These are phyloP conservation scores for Eupithecia abbreviata DNA, from an alignment of 2,888 invertebrate species.

Conservation along the genomic window DNA sequence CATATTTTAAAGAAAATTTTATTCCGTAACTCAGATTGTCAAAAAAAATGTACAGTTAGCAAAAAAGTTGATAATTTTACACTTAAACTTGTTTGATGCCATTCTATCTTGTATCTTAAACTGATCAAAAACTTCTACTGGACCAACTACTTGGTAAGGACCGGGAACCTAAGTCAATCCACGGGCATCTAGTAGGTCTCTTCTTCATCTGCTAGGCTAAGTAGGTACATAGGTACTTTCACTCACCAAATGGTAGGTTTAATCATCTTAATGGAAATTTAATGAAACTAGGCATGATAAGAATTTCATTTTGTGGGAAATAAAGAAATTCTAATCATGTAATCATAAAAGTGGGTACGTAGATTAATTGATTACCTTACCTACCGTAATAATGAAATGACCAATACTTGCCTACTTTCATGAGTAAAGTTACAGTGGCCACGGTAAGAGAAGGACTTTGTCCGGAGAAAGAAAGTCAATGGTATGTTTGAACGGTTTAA, in stretches of 20 bases:
- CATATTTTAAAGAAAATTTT: no score
- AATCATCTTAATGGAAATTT: conserved; percentile 9
- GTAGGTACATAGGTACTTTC: not conserved
- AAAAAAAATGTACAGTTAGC: no score
- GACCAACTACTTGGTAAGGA: not conserved
- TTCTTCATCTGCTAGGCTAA: not conserved
- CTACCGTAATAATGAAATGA: conserved; percentile 11
- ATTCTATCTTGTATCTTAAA: no score
- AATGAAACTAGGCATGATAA: conserved; percentile 7
- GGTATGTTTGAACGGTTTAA: not conserved
- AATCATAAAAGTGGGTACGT: conserved; percentile 22
- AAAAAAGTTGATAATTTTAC: no score
- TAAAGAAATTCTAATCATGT: conserved; percentile 9
- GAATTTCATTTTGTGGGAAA: conserved; percentile 10
- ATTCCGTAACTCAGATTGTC: no score
- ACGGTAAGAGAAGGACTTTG: not conserved
- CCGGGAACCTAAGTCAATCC: not conserved
- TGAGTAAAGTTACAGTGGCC: not conserved
- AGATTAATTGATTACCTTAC: conserved; percentile 8
- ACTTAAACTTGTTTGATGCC: no score
- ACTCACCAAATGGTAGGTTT: not conserved
- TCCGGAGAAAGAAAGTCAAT: not conserved
- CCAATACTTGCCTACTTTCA: not conserved
- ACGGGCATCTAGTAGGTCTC: not conserved
- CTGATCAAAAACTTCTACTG: no score